Conservation (phyloP, 2,797 vertebrate genomes). For the Hoplostethus mediterraneus region DNA sequence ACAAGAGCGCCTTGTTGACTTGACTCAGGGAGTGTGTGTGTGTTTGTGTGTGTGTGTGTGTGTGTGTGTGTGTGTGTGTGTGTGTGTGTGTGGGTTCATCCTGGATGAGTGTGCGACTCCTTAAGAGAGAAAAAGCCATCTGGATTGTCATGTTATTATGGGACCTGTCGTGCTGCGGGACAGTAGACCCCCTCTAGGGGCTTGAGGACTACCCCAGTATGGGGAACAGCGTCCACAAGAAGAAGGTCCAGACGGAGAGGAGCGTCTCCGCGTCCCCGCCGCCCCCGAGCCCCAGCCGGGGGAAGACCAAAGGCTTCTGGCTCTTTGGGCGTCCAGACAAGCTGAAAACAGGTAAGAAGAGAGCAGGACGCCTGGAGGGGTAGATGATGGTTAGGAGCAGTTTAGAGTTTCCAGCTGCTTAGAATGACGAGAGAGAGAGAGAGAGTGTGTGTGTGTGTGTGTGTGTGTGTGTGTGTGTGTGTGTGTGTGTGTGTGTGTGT, state of each 20-base stretch:
- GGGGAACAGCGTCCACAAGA: slow-evolving; percentile 85
- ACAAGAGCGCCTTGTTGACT: slow-evolving; percentile 36
- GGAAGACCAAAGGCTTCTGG: slow-evolving; percentile 70
- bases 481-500: no score
- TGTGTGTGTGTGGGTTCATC: slow-evolving; percentile 34
- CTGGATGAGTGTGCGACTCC: slow-evolving; percentile 15
- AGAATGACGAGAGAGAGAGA: neutral
- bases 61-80: slow-evolving; percentile 17
- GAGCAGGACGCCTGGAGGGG: neutral
- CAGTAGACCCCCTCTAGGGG: slow-evolving; percentile 62
- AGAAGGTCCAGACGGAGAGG: slow-evolving; percentile 66
- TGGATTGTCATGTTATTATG: slow-evolving; percentile 54
- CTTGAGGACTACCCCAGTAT: slow-evolving; percentile 68
- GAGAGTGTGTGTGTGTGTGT: no score
- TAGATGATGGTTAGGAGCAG: neutral
- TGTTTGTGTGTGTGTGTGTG: slow-evolving; percentile 7
- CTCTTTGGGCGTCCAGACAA: slow-evolving; percentile 75
- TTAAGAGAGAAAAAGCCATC: slow-evolving; percentile 26
- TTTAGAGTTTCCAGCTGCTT: slow-evolving; percentile 11
- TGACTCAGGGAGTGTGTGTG: slow-evolving; percentile 31
- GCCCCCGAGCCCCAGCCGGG: slow-evolving; percentile 28
- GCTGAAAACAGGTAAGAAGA: slow-evolving; percentile 78
- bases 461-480: no score
- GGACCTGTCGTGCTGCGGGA: slow-evolving; percentile 27
- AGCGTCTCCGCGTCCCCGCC: slow-evolving; percentile 29